Evolutionary conservation across 2,113 vertebrate species (phyloP).

Genomic region (Coryphaenoides rupestris): DNA sequence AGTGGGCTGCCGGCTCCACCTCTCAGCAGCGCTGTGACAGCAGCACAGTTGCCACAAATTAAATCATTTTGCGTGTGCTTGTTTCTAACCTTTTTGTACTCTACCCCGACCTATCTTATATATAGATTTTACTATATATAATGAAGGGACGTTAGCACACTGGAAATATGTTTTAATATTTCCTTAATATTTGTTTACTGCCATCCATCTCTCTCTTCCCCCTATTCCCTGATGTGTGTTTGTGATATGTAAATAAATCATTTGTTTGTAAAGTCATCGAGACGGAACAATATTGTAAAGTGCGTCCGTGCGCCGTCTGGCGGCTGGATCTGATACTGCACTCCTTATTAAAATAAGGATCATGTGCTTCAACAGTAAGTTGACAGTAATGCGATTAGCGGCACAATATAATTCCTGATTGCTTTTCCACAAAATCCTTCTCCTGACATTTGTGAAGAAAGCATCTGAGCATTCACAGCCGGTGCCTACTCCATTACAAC

Average conservation of each 20-base stretch:
- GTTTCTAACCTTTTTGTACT: slow-evolving; percentile 37
- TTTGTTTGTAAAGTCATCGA: not conserved
- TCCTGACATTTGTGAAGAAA: slow-evolving; percentile 31
- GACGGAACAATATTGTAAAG: slow-evolving; percentile 9
- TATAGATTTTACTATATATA: slow-evolving; percentile 54
- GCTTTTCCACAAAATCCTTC: slow-evolving; percentile 43
- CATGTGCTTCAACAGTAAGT: slow-evolving; percentile 31
- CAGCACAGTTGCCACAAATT: not conserved
- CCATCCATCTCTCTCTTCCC: slow-evolving; percentile 42
- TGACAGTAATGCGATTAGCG: slow-evolving; percentile 55
- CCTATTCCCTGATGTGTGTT: slow-evolving; percentile 38
- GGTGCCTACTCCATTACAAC: slow-evolving; percentile 5
- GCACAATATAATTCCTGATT: slow-evolving; percentile 46
- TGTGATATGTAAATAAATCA: too few relatives aligned
- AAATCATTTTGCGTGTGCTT: slow-evolving; percentile 8
- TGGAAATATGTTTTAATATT: slow-evolving; percentile 56
- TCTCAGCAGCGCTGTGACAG: too few relatives aligned
- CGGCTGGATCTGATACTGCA: slow-evolving; percentile 18
- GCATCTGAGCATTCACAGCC: slow-evolving; percentile 28
- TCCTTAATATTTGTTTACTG: slow-evolving; percentile 35
- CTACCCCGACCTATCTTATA: slow-evolving; percentile 48
- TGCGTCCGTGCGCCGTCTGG: slow-evolving; percentile 49
- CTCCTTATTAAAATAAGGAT: slow-evolving; percentile 11
- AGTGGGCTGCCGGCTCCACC: too few relatives aligned
- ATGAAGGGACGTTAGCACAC: slow-evolving; percentile 43